Conservation (phyloP, 1,140 invertebrate species). For the Temnothorax nylanderi region DNA sequence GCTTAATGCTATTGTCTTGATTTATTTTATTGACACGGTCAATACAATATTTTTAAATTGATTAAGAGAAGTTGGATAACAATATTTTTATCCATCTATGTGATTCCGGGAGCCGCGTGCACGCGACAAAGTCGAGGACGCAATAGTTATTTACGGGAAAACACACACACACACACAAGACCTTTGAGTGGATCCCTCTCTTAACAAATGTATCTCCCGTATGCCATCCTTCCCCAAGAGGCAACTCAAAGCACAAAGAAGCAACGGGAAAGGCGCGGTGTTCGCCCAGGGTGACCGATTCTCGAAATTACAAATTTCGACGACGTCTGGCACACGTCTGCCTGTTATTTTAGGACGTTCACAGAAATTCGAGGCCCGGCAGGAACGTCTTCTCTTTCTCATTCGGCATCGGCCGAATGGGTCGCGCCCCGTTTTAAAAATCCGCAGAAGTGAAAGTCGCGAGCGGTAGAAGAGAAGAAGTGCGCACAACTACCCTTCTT, state of each 20-base stretch:
- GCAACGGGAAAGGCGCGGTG: neutral
- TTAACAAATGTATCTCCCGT: slow-evolving; percentile 4
- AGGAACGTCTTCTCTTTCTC: slow-evolving; percentile 25
- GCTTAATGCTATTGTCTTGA: neutral
- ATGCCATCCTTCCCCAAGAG: neutral
- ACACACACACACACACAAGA: neutral
- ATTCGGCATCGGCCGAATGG: slow-evolving; percentile 35
- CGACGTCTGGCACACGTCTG: slow-evolving; percentile 68
- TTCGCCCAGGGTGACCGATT: slow-evolving; percentile 34
- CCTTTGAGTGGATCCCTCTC: neutral
- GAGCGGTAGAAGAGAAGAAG: neutral
- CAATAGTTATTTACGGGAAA: slow-evolving; percentile 10
- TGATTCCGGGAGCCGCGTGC: neutral
- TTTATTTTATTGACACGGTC: neutral
- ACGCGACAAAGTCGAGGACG: neutral
- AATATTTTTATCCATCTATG: neutral
- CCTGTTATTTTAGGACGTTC: slow-evolving; percentile 69
- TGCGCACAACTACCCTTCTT: slow-evolving; percentile 3
- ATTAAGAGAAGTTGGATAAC: too few relatives aligned
- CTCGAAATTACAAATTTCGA: slow-evolving; percentile 64
- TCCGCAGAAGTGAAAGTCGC: slow-evolving; percentile 43
- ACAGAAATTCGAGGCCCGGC: slow-evolving; percentile 59
- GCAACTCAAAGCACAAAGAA: neutral
- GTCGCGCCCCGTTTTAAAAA: slow-evolving; percentile 55
- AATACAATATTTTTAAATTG: neutral